Evolutionary conservation across 2,888 invertebrate species (phyloP), one percentile per base, ranked within the genome.

Genomic region (Leptinotarsa peninsularis): DNA sequence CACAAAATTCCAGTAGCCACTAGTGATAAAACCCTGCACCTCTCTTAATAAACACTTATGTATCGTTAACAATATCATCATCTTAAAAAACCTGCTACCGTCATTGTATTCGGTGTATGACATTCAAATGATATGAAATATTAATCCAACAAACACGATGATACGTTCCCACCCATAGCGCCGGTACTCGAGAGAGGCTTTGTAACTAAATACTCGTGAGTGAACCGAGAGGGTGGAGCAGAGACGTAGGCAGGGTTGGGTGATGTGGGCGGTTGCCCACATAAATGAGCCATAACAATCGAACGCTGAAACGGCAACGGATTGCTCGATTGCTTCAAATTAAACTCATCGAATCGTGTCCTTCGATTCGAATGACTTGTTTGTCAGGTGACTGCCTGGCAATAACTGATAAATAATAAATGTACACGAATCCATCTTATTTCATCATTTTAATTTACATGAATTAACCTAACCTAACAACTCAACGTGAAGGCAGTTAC

Each of bases 191-290:
- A 74, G 81, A 83, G 82, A 80, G 79, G 79, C 82, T 81, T 81
- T 85, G 86, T 84, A 86, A 86, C 86, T 82, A 84, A 86, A 86
- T 86, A 86, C 85, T 83, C 86, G 86, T 86, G 86, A 84, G 86
- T 81, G 83, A 81, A 56, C 63, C 18, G 50, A 74, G 68, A 70
- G 72, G 71, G 60, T 71, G 77, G 70, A 67, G 33, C 70, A 71
- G 75, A 73, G 75, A 70, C 83, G 81, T 70, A 49, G 63, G 63
- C 63, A 63, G 63, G 63, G 63, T 43, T 43, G 27, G 63, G 63
- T 33, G 63, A 63, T 33, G 43, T 43, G 63, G 63, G 63, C 63
- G 63, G n/a, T 33, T 63, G 63, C 63, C 63, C 63, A 43, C 13
- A 4, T n/a, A 63, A 63, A 63, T 63, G 33, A 43, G 63, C 63